Evolutionary conservation across 2,113 vertebrate species (phyloP), one percentile per base, ranked within the genome.

Genomic region (Pedetes capensis): DNA sequence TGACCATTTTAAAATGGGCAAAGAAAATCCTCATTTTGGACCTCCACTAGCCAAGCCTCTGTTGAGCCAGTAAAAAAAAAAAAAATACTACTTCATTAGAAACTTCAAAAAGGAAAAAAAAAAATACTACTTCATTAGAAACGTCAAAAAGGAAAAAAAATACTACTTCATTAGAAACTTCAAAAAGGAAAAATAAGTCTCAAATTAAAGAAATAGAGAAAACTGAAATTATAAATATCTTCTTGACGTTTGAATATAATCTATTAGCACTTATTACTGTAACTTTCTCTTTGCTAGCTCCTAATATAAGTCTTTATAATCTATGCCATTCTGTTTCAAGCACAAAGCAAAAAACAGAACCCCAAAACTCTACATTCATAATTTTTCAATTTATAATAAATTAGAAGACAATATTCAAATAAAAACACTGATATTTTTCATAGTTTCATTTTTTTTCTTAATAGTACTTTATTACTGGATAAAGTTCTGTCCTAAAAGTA

Each of bases 301-400:
- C 68, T 93, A 59, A 81, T 72, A 0, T 55, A 78, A 42, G 51
- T 68, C 25, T 68, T 76, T 59, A 85, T 79, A 88, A 69, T 57
- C 89, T 74, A 81, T 75, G 76, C 6, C n/a, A 51, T 55, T 86
- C 16, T 68, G 10, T 84, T 53, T 93, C 20, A 95, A 94, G 20
- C 2, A 17, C 3, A 81, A 96, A 93, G 75, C 1, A 91, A 72
- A 94, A 94, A 94, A 88, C n/a, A n/a, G n/a, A n/a, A n/a, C n/a
- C n/a, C n/a, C n/a, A 83, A 37, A 97, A 94, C 20, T 69, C 49
- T 23, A 76, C 0, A 11, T 86, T 87, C 20, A 27, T 51, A 90
- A 88, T 6, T 95, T 87, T 1, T 95, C 7, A 49, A 44, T 87
- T 14, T 8, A 75, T 16, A 85, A 0, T 0, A 80, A 55, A 90